phyloP scores from a whole-genome alignment of 2,113 vertebrate species.

The Oenanthe oenanthe region DNA sequence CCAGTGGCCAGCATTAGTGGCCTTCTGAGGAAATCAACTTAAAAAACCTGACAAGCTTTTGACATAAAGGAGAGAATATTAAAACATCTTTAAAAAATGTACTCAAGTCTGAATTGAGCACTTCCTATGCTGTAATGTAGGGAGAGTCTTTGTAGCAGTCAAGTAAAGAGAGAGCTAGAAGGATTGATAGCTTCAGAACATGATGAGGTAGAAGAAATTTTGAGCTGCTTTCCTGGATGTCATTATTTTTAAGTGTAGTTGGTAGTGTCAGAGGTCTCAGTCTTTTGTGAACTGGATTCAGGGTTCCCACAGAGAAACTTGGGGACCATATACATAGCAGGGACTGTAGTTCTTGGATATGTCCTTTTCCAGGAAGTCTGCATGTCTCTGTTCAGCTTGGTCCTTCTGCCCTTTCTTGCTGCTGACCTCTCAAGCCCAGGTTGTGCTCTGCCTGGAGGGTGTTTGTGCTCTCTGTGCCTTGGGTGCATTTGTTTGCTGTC shows the following conservation, averaged over 20 bases:
- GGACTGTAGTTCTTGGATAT: neutral
- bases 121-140: neutral
- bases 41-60: neutral
- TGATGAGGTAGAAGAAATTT: neutral
- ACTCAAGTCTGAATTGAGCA: neutral
- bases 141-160: neutral
- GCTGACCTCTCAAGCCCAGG: neutral
- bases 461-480: neutral
- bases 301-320: neutral
- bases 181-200: neutral
- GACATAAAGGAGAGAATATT: neutral
- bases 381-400: fast-evolving
- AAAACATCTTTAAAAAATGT: neutral
- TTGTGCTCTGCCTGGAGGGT: neutral
- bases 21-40: neutral
- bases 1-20: neutral
- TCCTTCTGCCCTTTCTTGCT: neutral
- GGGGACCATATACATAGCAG: neutral
- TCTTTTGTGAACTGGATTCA: neutral
- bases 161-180: neutral
- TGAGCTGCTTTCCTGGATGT: neutral
- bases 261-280: neutral
- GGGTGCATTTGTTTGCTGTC: neutral
- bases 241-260: neutral
- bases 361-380: neutral